Conservation (phyloP, 2,888 invertebrate genomes). For the Platycnemis pennipes region DNA sequence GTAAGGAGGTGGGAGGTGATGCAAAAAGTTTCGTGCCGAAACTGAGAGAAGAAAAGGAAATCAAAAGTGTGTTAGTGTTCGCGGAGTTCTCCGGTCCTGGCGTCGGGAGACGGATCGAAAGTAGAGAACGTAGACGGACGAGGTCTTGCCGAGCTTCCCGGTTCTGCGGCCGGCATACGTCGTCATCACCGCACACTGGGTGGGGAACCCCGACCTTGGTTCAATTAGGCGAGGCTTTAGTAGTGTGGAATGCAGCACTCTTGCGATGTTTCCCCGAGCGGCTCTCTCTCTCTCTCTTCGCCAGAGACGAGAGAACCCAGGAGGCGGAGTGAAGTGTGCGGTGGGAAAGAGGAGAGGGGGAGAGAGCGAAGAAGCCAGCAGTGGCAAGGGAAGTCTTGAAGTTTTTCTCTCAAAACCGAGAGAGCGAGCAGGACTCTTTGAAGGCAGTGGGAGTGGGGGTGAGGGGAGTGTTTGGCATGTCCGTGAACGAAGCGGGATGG, state of each 20-base stretch:
- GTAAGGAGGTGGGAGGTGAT: not conserved
- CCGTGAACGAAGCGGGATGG: not conserved
- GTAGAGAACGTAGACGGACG: not conserved
- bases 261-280: constrained; percentile 14
- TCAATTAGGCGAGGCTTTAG: constrained; percentile 39
- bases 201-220: constrained; percentile 22
- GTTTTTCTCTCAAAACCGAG: not conserved
- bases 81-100: not conserved
- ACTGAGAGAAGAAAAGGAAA: too few relatives aligned
- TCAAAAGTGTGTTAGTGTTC: too few relatives aligned
- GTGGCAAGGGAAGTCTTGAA: constrained; percentile 9
- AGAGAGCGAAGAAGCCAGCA: not conserved
- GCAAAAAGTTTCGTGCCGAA: too few relatives aligned
- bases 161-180: not conserved
- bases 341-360: not conserved
- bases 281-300: not conserved
- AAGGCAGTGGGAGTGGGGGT: not conserved
- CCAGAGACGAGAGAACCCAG: not conserved
- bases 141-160: not conserved
- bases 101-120: not conserved
- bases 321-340: not conserved
- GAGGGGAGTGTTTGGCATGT: not conserved
- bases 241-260: constrained; percentile 39
- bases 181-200: not conserved
- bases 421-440: not conserved